Base-by-base conservation (phyloP, 2,888 invertebrate genomes). In the Diarsia mendica region DNA sequence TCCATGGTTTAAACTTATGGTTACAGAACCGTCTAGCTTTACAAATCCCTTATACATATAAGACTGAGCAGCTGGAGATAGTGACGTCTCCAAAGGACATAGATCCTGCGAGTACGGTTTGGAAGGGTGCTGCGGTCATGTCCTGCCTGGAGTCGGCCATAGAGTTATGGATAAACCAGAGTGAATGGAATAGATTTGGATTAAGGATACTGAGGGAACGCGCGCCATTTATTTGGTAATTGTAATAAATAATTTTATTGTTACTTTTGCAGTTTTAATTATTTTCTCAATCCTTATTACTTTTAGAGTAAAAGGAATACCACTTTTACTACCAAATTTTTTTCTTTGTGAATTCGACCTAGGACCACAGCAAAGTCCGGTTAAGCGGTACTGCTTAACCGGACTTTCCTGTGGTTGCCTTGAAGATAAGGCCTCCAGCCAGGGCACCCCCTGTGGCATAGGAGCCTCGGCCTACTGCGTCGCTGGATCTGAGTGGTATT, bases 41-140 rank as follows among this genome's bases (percentile, higher is more conserved):
- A 74, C 98, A 99, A 93, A 98, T 98, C 87, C 98, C 98, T 0
- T 97, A 98, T 87, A 96, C 97, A 86, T 98, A 98, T 90, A 97
- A 98, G 92, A 97, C 98, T 96, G 98, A 98, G 90, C 98, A 98
- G 94, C 94, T 98, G 88, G 99, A 99, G 92, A 98, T 99, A 73
- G 98, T 99, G 64, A 98, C 98, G 0, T 98, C 98, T 82, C 98
- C 98, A 0, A 98, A 99, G 93, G 99, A 99, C 89, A 98, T 99
- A 97, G 99, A 99, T 93, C 98, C 99, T 0, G 97, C 98, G 2
- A 98, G 98, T 96, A 98, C 98, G 0, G 97, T 98, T 0, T 99
- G 99, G 99, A 99, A 99, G 93, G 99, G 99, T 0, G 99, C 99
- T 0, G 98, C 99, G 0, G 98, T 99, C 15, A 97, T 99, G 97